Conservation (phyloP, 2,888 invertebrate genomes). For the Cetonia aurata region DNA sequence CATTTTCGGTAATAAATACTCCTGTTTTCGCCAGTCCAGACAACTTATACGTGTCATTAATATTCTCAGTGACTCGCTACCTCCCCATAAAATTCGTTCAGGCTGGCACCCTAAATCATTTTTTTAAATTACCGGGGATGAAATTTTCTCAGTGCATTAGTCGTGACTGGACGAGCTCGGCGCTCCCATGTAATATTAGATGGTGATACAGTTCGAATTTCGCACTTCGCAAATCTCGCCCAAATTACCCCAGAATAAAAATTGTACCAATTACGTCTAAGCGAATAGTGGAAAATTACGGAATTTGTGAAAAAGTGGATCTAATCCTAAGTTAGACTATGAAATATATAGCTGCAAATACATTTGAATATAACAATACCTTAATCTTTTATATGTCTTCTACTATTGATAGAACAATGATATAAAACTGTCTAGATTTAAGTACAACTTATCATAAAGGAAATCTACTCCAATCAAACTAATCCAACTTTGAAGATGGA, state of each 20-base stretch:
- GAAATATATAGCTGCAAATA: too few relatives aligned
- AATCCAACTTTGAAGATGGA: too few relatives aligned
- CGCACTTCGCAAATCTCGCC: constrained; percentile 18
- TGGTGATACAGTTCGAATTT: constrained; percentile 23
- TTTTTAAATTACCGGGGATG: constrained; percentile 46
- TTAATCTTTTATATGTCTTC: too few relatives aligned
- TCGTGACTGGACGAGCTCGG: constrained; percentile 22
- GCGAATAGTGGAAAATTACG: constrained; percentile 34
- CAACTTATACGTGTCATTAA: constrained; percentile 52
- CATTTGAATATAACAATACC: too few relatives aligned
- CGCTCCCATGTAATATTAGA: constrained; percentile 22
- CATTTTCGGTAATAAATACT: constrained; percentile 52
- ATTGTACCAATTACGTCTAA: constrained; percentile 1
- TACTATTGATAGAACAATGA: too few relatives aligned
- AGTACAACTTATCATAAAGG: too few relatives aligned
- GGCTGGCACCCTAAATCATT: constrained; percentile 28
- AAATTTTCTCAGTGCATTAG: constrained; percentile 39
- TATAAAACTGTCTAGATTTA: too few relatives aligned
- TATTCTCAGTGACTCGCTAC: constrained; percentile 49
- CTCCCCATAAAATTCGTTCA: constrained; percentile 49
- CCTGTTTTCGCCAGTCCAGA: constrained; percentile 47
- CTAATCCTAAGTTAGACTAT: background rate
- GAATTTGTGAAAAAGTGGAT: background rate
- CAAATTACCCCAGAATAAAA: constrained; percentile 14
- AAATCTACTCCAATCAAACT: too few relatives aligned